These are phyloP conservation scores for Drosophila santomea DNA, from an alignment of 1,140 invertebrate genomes.

Conservation along the genomic window DNA sequence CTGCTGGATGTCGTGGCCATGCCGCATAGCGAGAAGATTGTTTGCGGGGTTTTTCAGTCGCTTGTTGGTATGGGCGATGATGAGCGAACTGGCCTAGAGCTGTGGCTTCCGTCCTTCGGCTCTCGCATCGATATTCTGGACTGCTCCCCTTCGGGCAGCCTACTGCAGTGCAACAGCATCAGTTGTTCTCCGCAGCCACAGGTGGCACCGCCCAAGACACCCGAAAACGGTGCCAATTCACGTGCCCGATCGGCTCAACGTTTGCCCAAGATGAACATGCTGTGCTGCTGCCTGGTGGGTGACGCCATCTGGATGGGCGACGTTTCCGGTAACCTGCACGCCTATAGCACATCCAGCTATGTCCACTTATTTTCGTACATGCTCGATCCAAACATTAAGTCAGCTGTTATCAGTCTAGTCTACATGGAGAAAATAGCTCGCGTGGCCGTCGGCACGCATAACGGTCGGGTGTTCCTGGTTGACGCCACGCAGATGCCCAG, in stretches of 20 bases:
- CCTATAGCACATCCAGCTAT: constrained; percentile 88
- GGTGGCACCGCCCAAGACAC: constrained; percentile 57
- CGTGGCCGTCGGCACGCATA: constrained; percentile 90
- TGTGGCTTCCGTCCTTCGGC: constrained; percentile 90
- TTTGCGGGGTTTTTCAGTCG: constrained; percentile 81
- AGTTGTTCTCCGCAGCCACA: constrained; percentile 65
- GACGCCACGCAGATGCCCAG: constrained; percentile 87
- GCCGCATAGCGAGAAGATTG: constrained; percentile 87
- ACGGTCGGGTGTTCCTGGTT: constrained; percentile 91
- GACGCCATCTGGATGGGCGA: constrained; percentile 94
- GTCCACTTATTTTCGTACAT: constrained; percentile 87
- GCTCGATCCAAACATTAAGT: constrained; percentile 86
- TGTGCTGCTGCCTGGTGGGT: constrained; percentile 87
- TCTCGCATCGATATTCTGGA: constrained; percentile 89
- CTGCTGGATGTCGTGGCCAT: constrained; percentile 92
- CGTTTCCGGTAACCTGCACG: constrained; percentile 91
- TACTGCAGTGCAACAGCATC: constrained; percentile 74
- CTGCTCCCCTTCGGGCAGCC: constrained; percentile 86
- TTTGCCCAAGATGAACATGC: constrained; percentile 72
- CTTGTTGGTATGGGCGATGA: constrained; percentile 45
- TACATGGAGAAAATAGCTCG: constrained; percentile 88
- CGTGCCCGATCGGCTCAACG: constrained; percentile 67
- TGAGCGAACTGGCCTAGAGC: constrained; percentile 85
- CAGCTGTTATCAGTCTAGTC: constrained; percentile 88
- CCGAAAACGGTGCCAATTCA: constrained; percentile 43